Evolutionary conservation across 2,888 invertebrate genomes (phyloP), one percentile per base, ranked within the genome.

Genomic region (Synanthedon myopaeformis): DNA sequence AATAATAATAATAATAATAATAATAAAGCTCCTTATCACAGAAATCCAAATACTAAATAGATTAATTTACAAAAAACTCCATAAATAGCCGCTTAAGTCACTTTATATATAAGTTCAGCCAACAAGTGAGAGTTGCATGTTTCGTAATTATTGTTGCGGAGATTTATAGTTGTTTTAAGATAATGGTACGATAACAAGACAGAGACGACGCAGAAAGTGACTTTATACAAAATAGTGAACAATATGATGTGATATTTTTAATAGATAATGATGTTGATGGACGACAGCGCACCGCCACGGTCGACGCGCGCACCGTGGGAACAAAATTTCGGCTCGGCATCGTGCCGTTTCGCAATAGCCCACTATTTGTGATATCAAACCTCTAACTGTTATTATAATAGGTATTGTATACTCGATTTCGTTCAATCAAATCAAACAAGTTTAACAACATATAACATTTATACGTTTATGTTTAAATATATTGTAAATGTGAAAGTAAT

Each of bases 201-300:
- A 59, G 59, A 60, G 61, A 61, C 70, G 66, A 69, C 69, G 72
- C 72, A 70, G 76, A 82, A 82, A 80, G 81, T 81, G 74, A 78
- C 74, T 81, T 84, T 81, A 75, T 79, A 80, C 82, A 80, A 81
- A 84, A 84, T 80, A 82, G 80, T 74, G 77, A 83, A 86, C 82
- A 85, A 85, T 84, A 82, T 86, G 85, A 85, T 81, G 81, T 75
- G 84, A 85, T 86, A 83, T 84, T 86, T 86, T 86, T 86, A 82
- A 84, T 83, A 86, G 85, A 86, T 86, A 85, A 82, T 82, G 79
- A 82, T 81, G 78, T 81, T 87, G 85, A 86, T 84, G 83, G 74
- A 84, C 81, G 85, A 82, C 82, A 79, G 75, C 66, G 73, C 60
- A 63, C 59, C 63, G 62, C 61, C 54, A 59, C 57, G 70, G 68